Conservation (phyloP, 2,797 vertebrate genomes). For the Gallinago stenura region DNA sequence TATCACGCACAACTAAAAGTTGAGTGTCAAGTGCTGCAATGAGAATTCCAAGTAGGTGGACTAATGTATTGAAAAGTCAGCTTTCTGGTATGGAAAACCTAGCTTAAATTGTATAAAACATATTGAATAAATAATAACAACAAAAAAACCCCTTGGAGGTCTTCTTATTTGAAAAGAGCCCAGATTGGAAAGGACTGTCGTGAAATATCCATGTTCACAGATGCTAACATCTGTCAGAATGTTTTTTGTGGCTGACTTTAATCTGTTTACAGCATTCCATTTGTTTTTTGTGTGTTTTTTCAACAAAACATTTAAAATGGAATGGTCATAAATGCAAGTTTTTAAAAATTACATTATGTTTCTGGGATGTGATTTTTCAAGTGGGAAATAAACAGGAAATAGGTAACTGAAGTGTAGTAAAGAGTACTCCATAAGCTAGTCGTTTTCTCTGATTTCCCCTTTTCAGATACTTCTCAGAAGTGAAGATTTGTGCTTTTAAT, state of each 20-base stretch:
- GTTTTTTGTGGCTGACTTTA: slow-evolving; percentile 69
- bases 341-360: slow-evolving; percentile 64
- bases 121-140: neutral
- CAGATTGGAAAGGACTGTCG: slow-evolving; percentile 51
- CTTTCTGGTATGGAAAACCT: neutral
- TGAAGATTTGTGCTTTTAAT: slow-evolving; percentile 12
- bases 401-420: slow-evolving; percentile 65
- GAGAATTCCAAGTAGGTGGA: slow-evolving; percentile 5
- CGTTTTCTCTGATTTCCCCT: slow-evolving; percentile 23
- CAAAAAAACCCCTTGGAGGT: neutral
- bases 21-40: slow-evolving; percentile 5
- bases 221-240: slow-evolving; percentile 77
- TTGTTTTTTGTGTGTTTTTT: slow-evolving; percentile 61
- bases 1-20: neutral
- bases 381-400: slow-evolving; percentile 78
- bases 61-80: neutral
- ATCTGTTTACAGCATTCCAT: slow-evolving; percentile 80
- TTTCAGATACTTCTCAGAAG: slow-evolving; percentile 32
- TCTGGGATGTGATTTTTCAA: slow-evolving; percentile 72
- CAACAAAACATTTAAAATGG: slow-evolving; percentile 64
- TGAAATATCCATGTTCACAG: slow-evolving; percentile 69
- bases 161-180: slow-evolving; percentile 47
- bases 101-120: neutral
- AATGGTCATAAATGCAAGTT: slow-evolving; percentile 66
- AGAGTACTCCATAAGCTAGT: slow-evolving; percentile 26